Conservation (phyloP, 2,888 invertebrate genomes). For the Cheilosia impressa region DNA sequence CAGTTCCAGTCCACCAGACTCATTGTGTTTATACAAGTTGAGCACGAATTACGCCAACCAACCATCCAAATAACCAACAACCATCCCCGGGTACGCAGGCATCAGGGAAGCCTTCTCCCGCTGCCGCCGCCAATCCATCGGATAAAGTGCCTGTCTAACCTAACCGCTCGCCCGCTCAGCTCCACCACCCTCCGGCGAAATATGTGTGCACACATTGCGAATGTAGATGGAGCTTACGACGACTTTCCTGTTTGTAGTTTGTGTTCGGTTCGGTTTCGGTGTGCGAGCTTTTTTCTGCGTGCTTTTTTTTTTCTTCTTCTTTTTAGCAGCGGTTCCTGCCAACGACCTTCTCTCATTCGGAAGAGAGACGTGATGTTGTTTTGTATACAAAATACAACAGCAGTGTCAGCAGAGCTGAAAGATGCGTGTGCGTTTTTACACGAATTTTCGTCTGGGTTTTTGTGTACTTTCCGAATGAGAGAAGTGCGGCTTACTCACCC, state of each 20-base stretch:
- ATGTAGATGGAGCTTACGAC: constrained; percentile 65
- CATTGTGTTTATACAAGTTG: constrained; percentile 75
- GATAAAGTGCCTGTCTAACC: constrained; percentile 22
- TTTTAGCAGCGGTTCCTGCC: constrained; percentile 45
- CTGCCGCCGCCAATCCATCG: constrained; percentile 57
- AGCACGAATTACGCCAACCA: constrained; percentile 74
- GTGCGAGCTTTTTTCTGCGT: constrained; percentile 63
- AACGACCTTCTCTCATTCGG: constrained; percentile 71
- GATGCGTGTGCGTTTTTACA: constrained; percentile 69
- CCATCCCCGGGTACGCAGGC: constrained; percentile 57
- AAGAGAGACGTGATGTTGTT: constrained; percentile 48
- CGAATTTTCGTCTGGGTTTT: constrained; percentile 14
- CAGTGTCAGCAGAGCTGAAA: constrained; percentile 9
- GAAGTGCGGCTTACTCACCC: constrained; percentile 58
- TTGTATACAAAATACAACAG: constrained; percentile 29
- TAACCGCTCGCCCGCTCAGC: neutral
- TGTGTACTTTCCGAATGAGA: constrained; percentile 1
- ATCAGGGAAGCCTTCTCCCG: constrained; percentile 57
- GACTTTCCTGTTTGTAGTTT: constrained; percentile 74
- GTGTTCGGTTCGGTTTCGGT: constrained; percentile 67
- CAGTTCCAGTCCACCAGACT: constrained; percentile 74
- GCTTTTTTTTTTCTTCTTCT: constrained; percentile 13
- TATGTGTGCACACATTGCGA: constrained; percentile 24
- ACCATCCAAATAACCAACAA: constrained; percentile 71
- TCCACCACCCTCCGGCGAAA: neutral